phyloP scores from a whole-genome alignment of 2,113 vertebrate genomes.

The Saiga tatarica region DNA sequence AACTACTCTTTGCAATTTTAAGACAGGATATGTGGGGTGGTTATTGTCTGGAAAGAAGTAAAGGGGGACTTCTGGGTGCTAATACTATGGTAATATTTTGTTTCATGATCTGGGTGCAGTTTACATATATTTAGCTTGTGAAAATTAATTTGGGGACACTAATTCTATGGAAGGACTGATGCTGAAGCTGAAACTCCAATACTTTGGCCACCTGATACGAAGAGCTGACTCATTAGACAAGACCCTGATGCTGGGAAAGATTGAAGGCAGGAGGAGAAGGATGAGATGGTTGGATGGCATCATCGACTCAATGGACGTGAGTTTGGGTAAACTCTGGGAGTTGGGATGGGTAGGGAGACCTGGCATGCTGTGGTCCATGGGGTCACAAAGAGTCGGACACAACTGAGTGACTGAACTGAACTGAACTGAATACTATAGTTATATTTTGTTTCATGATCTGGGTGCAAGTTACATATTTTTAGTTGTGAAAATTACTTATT shows the following conservation, averaged over 20 bases:
- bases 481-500: neutral
- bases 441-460: neutral
- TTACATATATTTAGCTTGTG: neutral
- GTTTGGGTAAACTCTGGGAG: neutral
- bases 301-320: neutral
- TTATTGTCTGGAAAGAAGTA: neutral
- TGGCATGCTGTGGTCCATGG: neutral
- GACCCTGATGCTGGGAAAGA: neutral
- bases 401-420: neutral
- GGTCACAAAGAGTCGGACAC: fast-evolving
- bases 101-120: neutral
- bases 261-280: neutral
- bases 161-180: neutral
- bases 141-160: neutral
- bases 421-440: neutral
- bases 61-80: neutral
- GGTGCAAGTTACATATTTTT: neutral
- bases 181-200: neutral
- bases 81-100: neutral
- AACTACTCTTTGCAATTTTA: neutral
- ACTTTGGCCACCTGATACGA: fast-evolving
- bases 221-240: neutral
- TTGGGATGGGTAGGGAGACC: neutral
- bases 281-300: neutral
- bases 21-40: neutral